phyloP scores from a whole-genome alignment of 2,888 invertebrate species.

The Acronicta psi region DNA sequence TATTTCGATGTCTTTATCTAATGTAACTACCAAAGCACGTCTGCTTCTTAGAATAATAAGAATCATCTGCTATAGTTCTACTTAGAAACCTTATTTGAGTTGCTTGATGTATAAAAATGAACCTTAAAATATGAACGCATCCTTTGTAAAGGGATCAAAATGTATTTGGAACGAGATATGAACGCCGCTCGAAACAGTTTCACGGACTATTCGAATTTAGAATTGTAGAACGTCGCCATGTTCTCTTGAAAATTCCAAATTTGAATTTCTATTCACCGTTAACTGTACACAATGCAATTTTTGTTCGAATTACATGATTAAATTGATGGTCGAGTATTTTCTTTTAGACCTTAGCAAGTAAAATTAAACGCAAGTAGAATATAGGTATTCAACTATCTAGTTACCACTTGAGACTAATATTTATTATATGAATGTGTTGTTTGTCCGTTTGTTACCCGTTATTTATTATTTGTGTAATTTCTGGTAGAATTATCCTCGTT shows the following conservation, averaged over 20 bases:
- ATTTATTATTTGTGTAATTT: neutral
- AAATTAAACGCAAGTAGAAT: neutral
- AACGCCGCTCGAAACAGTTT: conserved; percentile 64
- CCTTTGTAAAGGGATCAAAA: conserved; percentile 53
- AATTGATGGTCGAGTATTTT: conserved; percentile 16
- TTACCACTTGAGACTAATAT: too few species aligned
- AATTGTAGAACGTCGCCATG: conserved; percentile 70
- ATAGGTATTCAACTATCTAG: too few species aligned
- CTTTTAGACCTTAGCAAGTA: conserved; percentile 12
- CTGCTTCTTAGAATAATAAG: too few species aligned
- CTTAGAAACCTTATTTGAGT: too few species aligned
- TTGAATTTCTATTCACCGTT: conserved; percentile 77
- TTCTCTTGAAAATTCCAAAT: conserved; percentile 67
- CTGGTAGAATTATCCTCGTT: neutral
- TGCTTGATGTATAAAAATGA: neutral
- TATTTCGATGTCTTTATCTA: too few species aligned
- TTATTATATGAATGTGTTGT: too few species aligned
- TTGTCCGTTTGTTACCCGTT: too few species aligned
- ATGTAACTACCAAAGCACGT: too few species aligned
- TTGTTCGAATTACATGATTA: conserved; percentile 50
- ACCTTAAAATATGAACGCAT: conserved; percentile 28
- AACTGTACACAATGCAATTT: conserved; percentile 53
- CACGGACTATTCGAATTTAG: conserved; percentile 70
- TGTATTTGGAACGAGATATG: conserved; percentile 59
- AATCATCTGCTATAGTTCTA: too few species aligned